phyloP scores from a whole-genome alignment of 2,797 vertebrate genomes.

The Tokudaia tokunoshimensis region DNA sequence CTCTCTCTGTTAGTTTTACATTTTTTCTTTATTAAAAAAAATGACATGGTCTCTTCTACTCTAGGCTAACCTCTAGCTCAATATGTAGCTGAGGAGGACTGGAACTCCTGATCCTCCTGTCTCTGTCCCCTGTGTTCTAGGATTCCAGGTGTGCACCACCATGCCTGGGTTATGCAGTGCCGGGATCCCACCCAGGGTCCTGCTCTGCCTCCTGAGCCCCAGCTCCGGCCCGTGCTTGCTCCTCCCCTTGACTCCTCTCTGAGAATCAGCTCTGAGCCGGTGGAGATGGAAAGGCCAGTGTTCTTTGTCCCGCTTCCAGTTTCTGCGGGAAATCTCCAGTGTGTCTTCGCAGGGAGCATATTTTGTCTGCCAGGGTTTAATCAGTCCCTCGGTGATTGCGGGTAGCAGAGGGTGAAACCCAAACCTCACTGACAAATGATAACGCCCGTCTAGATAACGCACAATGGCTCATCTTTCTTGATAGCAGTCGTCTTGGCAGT shows the following conservation, averaged over 20 bases:
- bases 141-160: background rate
- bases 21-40: background rate
- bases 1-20: background rate
- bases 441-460: background rate
- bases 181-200: background rate
- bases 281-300: background rate
- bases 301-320: background rate
- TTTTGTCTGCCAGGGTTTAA: constrained; percentile 45
- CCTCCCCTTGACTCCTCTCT: background rate
- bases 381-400: background rate
- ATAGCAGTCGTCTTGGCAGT: constrained; percentile 11
- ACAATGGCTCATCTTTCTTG: background rate
- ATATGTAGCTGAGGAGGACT: background rate
- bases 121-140: background rate
- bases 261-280: background rate
- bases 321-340: background rate
- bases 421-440: constrained; percentile 32
- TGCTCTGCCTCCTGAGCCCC: too few species aligned
- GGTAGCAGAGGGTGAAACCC: constrained; percentile 33
- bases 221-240: too few species aligned
- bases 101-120: background rate
- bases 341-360: background rate
- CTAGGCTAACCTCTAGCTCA: background rate
- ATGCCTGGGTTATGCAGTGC: background rate
- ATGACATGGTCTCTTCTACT: background rate